Evolutionary conservation across 2,797 vertebrate genomes (phyloP).

Genomic region (Synanceia verrucosa): DNA sequence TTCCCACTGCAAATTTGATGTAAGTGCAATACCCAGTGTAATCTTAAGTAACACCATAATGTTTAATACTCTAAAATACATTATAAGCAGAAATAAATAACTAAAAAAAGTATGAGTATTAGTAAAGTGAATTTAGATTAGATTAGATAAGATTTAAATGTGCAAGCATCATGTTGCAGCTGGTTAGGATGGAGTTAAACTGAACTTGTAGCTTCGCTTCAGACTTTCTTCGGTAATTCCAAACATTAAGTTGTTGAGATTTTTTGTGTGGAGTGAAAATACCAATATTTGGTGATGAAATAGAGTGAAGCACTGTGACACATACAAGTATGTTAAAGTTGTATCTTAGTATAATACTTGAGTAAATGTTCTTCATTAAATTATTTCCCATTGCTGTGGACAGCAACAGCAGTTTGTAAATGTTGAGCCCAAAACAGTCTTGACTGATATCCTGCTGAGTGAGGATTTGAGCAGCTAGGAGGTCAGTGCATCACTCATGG

Average conservation of each 20-base stretch:
- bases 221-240: too few relatives aligned
- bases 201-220: neutral
- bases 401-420: slow-evolving; percentile 8
- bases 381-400: neutral
- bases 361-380: neutral
- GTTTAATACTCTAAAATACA: neutral
- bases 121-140: too few relatives aligned
- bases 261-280: neutral
- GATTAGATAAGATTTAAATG: too few relatives aligned
- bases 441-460: slow-evolving; percentile 20
- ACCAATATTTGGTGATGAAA: neutral
- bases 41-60: neutral
- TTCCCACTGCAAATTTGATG: neutral
- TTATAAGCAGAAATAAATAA: neutral
- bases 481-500: slow-evolving; percentile 56
- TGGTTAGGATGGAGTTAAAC: neutral
- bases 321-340: neutral
- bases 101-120: too few relatives aligned
- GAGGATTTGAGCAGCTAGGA: slow-evolving; percentile 31
- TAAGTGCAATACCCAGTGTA: neutral
- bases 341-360: neutral
- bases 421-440: slow-evolving; percentile 22
- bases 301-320: neutral
- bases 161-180: neutral
- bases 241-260: too few relatives aligned